Evolutionary conservation across 2,113 vertebrate species (phyloP).

Genomic region (Vulpes lagopus): DNA sequence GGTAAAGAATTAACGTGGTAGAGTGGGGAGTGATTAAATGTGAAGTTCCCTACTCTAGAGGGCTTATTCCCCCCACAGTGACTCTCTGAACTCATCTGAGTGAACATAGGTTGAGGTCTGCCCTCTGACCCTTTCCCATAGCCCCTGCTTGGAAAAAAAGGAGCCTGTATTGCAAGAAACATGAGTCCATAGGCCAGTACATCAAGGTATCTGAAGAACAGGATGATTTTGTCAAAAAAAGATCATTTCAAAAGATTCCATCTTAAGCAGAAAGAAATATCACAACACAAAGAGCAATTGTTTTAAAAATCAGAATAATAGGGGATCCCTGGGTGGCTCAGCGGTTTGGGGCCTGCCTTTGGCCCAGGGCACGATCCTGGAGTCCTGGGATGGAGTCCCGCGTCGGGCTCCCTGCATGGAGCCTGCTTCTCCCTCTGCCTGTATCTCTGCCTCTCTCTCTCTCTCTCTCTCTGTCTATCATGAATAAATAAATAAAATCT

Average conservation of each 20-base stretch:
- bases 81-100: background rate
- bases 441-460: too few species aligned
- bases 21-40: background rate
- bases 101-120: background rate
- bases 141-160: background rate
- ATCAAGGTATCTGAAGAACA: background rate
- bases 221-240: background rate
- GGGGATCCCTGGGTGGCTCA: too few species aligned
- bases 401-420: too few species aligned
- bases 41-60: background rate
- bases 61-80: background rate
- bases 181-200: background rate
- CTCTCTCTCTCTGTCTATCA: too few species aligned
- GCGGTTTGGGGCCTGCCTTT: too few species aligned
- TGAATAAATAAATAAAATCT: too few species aligned
- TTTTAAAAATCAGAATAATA: background rate
- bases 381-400: too few species aligned
- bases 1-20: background rate
- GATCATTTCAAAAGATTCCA: background rate
- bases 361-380: too few species aligned
- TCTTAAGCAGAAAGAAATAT: background rate
- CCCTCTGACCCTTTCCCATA: background rate
- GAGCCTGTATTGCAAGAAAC: background rate
- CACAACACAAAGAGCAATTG: background rate
- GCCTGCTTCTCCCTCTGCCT: too few species aligned